Percentiles rank a stretch among this genome's conserved stretches.
These are phyloP conservation scores for Sorex maritimensis DNA, from an alignment of 2,797 vertebrate species.

Conservation along the genomic window DNA sequence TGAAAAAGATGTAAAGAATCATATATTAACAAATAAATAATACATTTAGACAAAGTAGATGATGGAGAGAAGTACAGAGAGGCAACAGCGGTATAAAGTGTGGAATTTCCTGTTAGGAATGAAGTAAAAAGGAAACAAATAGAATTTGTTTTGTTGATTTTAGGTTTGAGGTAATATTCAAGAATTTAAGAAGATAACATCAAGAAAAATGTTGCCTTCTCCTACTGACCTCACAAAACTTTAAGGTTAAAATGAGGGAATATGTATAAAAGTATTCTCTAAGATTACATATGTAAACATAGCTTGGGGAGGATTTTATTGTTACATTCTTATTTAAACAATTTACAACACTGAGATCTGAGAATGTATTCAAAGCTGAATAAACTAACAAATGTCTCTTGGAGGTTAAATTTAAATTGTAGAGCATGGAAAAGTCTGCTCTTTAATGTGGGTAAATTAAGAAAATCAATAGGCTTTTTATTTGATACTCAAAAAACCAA, in stretches of 20 bases:
- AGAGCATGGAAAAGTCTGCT: not conserved
- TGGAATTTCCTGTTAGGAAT: not conserved
- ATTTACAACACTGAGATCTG: not conserved
- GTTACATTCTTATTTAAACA: not conserved
- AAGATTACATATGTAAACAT: not conserved
- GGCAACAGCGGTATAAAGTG: not conserved
- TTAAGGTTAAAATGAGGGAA: constrained; percentile 7
- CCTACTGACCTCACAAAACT: not conserved
- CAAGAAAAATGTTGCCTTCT: constrained; percentile 3
- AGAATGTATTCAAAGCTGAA: not conserved
- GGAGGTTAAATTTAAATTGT: constrained; percentile 12
- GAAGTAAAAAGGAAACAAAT: not conserved
- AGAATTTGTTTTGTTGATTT: not conserved
- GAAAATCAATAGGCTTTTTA: not conserved
- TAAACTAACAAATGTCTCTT: not conserved
- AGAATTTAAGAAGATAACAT: not conserved
- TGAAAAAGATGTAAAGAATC: not conserved
- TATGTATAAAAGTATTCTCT: not conserved
- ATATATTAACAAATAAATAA: not conserved
- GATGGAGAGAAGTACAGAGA: not conserved
- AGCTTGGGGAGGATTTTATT: not conserved
- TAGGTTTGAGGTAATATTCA: not conserved
- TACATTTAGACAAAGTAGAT: not conserved
- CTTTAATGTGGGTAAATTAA: not conserved
- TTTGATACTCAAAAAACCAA: constrained; percentile 63